Percentiles rank a stretch among this genome's conserved stretches.
Conservation (phyloP, 2,113 vertebrate genomes). For the Labrus mixtus region DNA sequence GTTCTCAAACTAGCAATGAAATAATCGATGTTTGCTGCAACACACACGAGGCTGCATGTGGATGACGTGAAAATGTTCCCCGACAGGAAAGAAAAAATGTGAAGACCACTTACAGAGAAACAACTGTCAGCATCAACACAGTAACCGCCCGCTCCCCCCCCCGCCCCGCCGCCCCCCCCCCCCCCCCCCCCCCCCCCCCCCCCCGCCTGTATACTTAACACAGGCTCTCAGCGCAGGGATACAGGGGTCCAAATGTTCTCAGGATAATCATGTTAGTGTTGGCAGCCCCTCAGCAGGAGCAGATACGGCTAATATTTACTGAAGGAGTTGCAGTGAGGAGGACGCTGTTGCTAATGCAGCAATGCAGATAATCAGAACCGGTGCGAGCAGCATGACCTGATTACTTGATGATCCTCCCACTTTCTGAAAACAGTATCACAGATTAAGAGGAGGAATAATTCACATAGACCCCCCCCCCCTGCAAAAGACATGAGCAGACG, state of each 20-base stretch:
- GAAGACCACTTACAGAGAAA: conserved; percentile 27
- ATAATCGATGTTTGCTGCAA: background rate
- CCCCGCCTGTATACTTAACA: conserved; percentile 7
- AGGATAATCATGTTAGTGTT: conserved; percentile 57
- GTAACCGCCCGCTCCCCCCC: conserved; percentile 3
- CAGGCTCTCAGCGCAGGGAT: conserved; percentile 15
- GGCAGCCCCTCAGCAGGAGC: conserved; percentile 47
- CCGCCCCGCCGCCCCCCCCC: background rate
- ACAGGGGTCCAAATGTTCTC: conserved; percentile 52
- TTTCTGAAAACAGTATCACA: conserved; percentile 16
- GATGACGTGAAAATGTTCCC: background rate
- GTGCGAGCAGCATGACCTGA: conserved; percentile 22
- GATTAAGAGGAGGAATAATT: conserved; percentile 16
- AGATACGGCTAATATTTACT: conserved; percentile 49
- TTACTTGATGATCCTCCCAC: conserved; percentile 37
- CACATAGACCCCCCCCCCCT: conserved; percentile 8
- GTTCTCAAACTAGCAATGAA: background rate
- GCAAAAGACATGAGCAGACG: background rate
- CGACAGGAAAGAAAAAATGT: background rate
- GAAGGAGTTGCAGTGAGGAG: conserved; percentile 39
- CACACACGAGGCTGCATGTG: background rate
- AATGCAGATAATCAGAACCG: conserved; percentile 55
- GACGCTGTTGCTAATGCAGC: conserved; percentile 28
- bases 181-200: conserved; percentile 2
- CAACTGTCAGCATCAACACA: conserved; percentile 12